Evolutionary conservation across 2,113 vertebrate genomes (phyloP).

Genomic region (Malurus elegans): DNA sequence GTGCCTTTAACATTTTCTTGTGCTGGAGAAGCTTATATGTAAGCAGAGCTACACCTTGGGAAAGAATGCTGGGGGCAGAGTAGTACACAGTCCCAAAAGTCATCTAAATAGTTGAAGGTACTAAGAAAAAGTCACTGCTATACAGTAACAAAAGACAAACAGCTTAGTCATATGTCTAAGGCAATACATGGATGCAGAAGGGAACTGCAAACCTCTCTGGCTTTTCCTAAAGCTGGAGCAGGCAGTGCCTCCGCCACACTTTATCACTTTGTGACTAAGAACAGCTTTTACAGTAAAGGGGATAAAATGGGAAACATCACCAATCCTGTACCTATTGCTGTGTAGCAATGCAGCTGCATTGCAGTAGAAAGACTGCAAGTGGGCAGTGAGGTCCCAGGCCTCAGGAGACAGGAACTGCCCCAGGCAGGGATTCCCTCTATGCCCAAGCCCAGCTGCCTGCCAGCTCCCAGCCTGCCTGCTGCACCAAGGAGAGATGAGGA

Average conservation of each 20-base stretch:
- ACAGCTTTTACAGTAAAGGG: background rate
- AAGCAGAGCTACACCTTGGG: background rate
- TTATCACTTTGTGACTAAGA: background rate
- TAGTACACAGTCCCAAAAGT: background rate
- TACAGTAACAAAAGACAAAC: background rate
- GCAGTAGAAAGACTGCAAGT: background rate
- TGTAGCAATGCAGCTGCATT: background rate
- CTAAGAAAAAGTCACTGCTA: background rate
- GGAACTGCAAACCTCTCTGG: background rate
- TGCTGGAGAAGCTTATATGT: background rate
- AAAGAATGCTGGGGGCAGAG: background rate
- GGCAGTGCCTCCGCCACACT: rapidly evolving
- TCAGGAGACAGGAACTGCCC: rapidly evolving
- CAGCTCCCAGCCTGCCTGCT: background rate
- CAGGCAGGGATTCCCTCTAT: background rate
- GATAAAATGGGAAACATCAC: background rate
- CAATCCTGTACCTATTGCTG: background rate
- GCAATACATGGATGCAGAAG: background rate
- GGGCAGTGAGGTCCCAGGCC: background rate
- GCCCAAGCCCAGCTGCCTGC: rapidly evolving
- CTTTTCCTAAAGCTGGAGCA: background rate
- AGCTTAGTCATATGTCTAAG: background rate
- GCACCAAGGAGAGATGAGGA: rapidly evolving
- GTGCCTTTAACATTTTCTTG: background rate
- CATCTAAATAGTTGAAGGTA: background rate